Conservation (phyloP, 2,113 vertebrate species). For the Calonectris borealis region DNA sequence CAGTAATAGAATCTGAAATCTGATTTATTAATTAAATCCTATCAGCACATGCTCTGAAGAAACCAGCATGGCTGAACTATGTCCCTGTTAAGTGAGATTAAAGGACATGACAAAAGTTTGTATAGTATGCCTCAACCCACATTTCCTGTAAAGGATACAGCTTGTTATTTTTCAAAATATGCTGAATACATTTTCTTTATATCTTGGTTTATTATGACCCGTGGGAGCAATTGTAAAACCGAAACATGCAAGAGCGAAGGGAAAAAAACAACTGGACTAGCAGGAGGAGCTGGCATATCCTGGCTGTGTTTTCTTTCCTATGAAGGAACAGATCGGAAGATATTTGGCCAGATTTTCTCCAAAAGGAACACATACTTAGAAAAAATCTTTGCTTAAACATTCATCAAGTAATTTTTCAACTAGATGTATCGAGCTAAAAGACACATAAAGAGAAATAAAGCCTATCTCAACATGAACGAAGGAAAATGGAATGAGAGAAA, state of each 20-base stretch:
- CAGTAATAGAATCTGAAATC: background rate
- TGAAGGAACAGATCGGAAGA: background rate
- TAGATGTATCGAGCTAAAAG: background rate
- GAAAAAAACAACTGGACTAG: background rate
- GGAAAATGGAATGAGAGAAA: background rate
- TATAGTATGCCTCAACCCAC: background rate
- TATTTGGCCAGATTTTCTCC: background rate
- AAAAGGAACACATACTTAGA: background rate
- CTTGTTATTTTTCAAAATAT: constrained; percentile 57
- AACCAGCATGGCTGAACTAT: constrained; percentile 7
- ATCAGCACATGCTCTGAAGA: constrained; percentile 31
- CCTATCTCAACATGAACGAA: background rate
- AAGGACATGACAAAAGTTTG: constrained; percentile 6
- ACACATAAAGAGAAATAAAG: background rate
- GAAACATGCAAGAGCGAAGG: background rate
- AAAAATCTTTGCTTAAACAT: background rate
- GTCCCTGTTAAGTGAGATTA: constrained; percentile 1
- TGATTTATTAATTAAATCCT: constrained; percentile 51
- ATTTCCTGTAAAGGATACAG: constrained; percentile 7
- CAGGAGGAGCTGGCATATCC: background rate
- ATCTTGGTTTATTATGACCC: constrained; percentile 1
- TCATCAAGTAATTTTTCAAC: background rate
- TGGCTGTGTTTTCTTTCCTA: background rate
- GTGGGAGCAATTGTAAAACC: background rate
- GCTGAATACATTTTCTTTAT: constrained; percentile 22